phyloP scores from a whole-genome alignment of 2,888 invertebrate species.

The Euspilapteryx auroguttella region DNA sequence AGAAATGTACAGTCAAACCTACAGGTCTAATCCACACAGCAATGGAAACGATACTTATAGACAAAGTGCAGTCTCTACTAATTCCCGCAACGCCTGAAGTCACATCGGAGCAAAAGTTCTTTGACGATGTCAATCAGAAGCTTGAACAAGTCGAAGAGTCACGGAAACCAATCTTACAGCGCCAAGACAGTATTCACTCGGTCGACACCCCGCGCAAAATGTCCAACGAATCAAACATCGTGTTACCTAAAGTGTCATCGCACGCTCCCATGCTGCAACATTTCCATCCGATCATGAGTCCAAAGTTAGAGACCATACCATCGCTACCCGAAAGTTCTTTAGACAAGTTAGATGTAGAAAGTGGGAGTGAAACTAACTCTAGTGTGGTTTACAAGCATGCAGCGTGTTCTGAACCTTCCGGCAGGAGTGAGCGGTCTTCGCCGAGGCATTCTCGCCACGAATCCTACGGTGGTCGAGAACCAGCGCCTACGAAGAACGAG shows the following conservation, averaged over 20 bases:
- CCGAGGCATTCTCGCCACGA: slow-evolving; percentile 58
- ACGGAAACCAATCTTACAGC: slow-evolving; percentile 15
- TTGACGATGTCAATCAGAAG: slow-evolving; percentile 37
- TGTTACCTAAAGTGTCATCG: background rate
- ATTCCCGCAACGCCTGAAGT: slow-evolving; percentile 35
- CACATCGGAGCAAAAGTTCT: slow-evolving; percentile 28
- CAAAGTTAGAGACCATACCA: slow-evolving; percentile 39
- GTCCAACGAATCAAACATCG: slow-evolving; percentile 20
- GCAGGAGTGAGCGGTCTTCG: slow-evolving; percentile 39
- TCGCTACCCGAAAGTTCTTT: slow-evolving; percentile 34
- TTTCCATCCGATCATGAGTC: slow-evolving; percentile 35
- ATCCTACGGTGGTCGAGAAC: slow-evolving; percentile 52
- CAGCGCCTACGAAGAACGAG: slow-evolving; percentile 22
- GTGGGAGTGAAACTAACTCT: slow-evolving; percentile 44
- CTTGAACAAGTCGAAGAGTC: slow-evolving; percentile 31
- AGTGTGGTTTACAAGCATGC: slow-evolving; percentile 56
- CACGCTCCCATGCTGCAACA: slow-evolving; percentile 27
- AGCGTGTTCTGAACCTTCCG: slow-evolving; percentile 37
- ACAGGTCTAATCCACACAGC: slow-evolving; percentile 52
- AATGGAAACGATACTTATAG: slow-evolving; percentile 58
- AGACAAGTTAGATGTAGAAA: slow-evolving; percentile 20
- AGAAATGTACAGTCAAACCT: slow-evolving; percentile 24
- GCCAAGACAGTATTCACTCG: slow-evolving; percentile 42
- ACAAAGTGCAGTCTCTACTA: slow-evolving; percentile 47
- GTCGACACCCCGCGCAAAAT: slow-evolving; percentile 21